Conservation (phyloP, 1,140 invertebrate genomes). For the Diachasma alloeum region DNA sequence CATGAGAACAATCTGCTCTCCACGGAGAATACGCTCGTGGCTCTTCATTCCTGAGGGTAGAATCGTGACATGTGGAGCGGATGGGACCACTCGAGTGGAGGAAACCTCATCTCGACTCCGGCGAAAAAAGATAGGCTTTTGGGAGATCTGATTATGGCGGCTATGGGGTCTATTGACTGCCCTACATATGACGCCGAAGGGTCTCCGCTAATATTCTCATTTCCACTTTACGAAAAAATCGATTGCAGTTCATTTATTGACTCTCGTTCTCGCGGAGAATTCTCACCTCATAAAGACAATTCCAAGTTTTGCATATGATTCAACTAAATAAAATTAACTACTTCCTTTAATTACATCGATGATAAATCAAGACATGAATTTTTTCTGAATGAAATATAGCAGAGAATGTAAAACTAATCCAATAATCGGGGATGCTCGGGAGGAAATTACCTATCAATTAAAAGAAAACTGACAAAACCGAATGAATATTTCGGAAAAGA, state of each 20-base stretch:
- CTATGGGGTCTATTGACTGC: background rate
- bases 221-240: background rate
- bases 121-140: background rate
- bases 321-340: background rate
- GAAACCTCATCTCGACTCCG: background rate
- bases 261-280: too few relatives aligned
- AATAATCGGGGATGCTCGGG: too few relatives aligned
- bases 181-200: background rate
- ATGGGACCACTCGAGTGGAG: background rate
- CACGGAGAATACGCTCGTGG: too few relatives aligned
- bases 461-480: too few relatives aligned
- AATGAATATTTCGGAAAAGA: too few relatives aligned
- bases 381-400: too few relatives aligned
- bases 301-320: background rate
- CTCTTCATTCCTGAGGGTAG: too few relatives aligned
- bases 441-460: too few relatives aligned
- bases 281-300: background rate
- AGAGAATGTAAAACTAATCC: too few relatives aligned
- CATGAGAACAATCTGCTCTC: too few relatives aligned
- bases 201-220: background rate
- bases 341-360: too few relatives aligned
- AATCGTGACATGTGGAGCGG: background rate
- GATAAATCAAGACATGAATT: too few relatives aligned
- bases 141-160: background rate
- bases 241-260: background rate